Percentiles rank a stretch among this genome's conserved stretches.
These are phyloP conservation scores for Aphelenchoides besseyi DNA, from an alignment of 1,140 invertebrate species.

Conservation along the genomic window DNA sequence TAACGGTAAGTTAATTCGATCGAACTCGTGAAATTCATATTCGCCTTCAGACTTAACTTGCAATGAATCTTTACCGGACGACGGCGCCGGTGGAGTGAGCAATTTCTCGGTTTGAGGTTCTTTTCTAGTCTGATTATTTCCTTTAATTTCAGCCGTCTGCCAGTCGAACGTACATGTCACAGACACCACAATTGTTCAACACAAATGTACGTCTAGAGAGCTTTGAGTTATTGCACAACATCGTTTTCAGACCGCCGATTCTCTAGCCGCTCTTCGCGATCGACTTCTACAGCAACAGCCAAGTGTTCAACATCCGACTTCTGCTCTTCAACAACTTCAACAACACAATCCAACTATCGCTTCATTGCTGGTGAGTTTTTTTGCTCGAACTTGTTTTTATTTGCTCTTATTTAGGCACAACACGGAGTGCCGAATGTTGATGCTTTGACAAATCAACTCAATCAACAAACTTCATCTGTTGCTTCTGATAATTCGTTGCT, in stretches of 20 bases:
- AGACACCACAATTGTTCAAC: not conserved
- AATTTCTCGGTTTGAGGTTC: conserved; percentile 10
- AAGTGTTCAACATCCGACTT: not conserved
- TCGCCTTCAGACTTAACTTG: conserved; percentile 21
- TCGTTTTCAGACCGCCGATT: conserved; percentile 2
- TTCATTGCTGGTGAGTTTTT: not conserved
- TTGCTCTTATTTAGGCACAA: not conserved
- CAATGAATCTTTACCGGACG: conserved; percentile 18
- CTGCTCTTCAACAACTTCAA: not conserved
- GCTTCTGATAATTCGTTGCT: not conserved
- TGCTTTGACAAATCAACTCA: not conserved
- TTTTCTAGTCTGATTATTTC: not conserved
- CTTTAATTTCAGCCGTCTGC: not conserved
- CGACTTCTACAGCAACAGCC: conserved; percentile 6
- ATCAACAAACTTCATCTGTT: not conserved
- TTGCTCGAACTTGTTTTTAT: not conserved
- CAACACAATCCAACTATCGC: not conserved
- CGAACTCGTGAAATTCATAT: not conserved
- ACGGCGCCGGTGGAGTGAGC: not conserved
- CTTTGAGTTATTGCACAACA: not conserved
- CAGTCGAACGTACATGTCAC: not conserved
- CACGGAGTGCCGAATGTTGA: not conserved
- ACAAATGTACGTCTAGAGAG: not conserved
- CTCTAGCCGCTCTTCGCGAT: not conserved
- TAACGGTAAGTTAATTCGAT: not conserved